phyloP scores from a whole-genome alignment of 1,140 invertebrate genomes.

The Procambarus virginalis region DNA sequence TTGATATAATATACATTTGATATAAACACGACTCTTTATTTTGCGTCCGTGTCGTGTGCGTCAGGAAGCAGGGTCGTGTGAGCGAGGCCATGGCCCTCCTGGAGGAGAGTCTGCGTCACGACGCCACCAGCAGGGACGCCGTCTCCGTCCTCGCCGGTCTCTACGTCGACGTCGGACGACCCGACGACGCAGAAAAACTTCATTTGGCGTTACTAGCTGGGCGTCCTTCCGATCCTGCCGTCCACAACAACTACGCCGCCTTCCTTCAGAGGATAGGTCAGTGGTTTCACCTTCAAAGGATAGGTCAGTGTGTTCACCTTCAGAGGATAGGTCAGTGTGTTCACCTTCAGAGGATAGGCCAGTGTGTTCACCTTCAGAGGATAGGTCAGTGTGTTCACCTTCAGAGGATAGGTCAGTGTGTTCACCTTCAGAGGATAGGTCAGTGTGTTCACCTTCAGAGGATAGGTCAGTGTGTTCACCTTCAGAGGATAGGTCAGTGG shows the following conservation, averaged over 20 bases:
- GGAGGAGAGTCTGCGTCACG: conserved; percentile 71
- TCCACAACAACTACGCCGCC: conserved; percentile 64
- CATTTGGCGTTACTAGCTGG: conserved; percentile 50
- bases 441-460: too few species aligned
- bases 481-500: too few species aligned
- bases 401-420: too few species aligned
- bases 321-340: conserved; percentile 41
- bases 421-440: too few species aligned
- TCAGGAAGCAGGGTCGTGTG: conserved; percentile 69
- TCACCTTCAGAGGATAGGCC: too few species aligned
- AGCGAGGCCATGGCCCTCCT: conserved; percentile 72
- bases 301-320: conserved; percentile 16
- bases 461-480: too few species aligned
- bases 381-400: too few species aligned
- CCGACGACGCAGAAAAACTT: conserved; percentile 47
- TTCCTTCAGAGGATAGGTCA: conserved; percentile 59
- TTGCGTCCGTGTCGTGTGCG: neutral
- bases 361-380: too few species aligned
- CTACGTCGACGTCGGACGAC: conserved; percentile 55
- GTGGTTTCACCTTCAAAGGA: conserved; percentile 11
- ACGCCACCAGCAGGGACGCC: conserved; percentile 71
- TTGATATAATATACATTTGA: too few species aligned
- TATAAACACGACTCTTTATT: too few species aligned
- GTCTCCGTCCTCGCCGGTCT: conserved; percentile 57
- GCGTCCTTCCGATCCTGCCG: conserved; percentile 45